These are phyloP conservation scores for Semicossyphus pulcher DNA, from an alignment of 2,113 vertebrate genomes.

Conservation along the genomic window DNA sequence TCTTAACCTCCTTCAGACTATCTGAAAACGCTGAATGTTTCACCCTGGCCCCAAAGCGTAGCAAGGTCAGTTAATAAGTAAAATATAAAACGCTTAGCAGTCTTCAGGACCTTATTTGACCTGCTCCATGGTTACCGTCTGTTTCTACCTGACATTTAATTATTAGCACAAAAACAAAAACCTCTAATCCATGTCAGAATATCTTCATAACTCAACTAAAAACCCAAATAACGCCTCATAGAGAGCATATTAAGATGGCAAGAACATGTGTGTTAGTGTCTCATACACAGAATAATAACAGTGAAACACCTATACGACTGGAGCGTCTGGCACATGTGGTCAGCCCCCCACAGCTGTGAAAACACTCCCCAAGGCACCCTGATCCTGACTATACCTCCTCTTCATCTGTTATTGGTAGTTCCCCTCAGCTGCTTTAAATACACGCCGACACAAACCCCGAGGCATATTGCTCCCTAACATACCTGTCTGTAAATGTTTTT, in stretches of 20 bases:
- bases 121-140: no score
- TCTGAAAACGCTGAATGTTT: not conserved
- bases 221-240: not conserved
- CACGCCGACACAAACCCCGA: slow-evolving; percentile 9
- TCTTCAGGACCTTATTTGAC: no score
- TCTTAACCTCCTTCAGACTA: not conserved
- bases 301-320: slow-evolving; percentile 10
- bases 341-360: slow-evolving; percentile 43
- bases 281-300: slow-evolving; percentile 11
- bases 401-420: slow-evolving; percentile 10
- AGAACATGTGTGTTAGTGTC: not conserved
- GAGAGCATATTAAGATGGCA: not conserved
- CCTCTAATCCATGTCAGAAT: not conserved
- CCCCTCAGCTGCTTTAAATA: slow-evolving; percentile 19
- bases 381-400: not conserved
- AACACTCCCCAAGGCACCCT: slow-evolving; percentile 23
- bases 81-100: not conserved
- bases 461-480: not conserved
- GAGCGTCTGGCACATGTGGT: slow-evolving; percentile 1
- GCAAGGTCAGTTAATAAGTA: slow-evolving; percentile 20
- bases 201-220: not conserved
- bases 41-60: not conserved
- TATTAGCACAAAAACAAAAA: not conserved
- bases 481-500: slow-evolving; percentile 22
- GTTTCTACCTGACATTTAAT: not conserved